Evolutionary conservation across 1,140 invertebrate genomes (phyloP).

Genomic region (Drosophila pectinifera): DNA sequence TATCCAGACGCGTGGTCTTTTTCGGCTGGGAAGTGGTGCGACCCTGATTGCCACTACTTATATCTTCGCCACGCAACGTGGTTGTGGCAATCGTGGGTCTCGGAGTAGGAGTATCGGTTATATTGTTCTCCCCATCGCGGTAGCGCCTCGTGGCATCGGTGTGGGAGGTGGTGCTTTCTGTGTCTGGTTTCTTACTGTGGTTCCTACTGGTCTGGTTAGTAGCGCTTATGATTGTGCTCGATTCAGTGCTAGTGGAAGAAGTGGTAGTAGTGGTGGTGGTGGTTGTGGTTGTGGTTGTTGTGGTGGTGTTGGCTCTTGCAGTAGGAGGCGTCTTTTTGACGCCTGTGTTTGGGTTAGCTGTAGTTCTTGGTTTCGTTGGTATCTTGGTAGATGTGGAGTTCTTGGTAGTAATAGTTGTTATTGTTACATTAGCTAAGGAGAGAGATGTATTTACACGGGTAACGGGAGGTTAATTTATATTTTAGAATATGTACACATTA

Average conservation of each 20-base stretch:
- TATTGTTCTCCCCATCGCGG: constrained; percentile 83
- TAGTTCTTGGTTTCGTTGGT: constrained; percentile 69
- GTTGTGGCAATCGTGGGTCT: constrained; percentile 60
- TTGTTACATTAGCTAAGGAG: constrained; percentile 82
- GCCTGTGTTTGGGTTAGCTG: constrained; percentile 68
- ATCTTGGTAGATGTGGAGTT: constrained; percentile 65
- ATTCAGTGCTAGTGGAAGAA: constrained; percentile 63
- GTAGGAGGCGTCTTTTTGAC: constrained; percentile 54
- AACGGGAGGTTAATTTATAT: constrained; percentile 74
- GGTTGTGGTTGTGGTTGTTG: constrained; percentile 39
- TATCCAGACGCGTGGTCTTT: constrained; percentile 80
- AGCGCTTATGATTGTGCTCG: constrained; percentile 67
- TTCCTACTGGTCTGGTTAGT: constrained; percentile 72
- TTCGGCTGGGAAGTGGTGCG: constrained; percentile 75
- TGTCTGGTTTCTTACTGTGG: constrained; percentile 34
- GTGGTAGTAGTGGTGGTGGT: constrained; percentile 55
- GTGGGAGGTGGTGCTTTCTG: constrained; percentile 68
- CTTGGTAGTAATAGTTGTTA: constrained; percentile 81
- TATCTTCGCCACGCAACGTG: constrained; percentile 59
- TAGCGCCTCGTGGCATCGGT: constrained; percentile 76
- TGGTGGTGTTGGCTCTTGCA: constrained; percentile 47
- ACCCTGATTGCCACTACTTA: constrained; percentile 48
- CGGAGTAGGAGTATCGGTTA: constrained; percentile 71
- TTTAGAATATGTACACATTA: constrained; percentile 67
- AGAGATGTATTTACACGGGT: constrained; percentile 83